Evolutionary conservation across 2,113 vertebrate species (phyloP).

Genomic region (Atherinomorus stipes): DNA sequence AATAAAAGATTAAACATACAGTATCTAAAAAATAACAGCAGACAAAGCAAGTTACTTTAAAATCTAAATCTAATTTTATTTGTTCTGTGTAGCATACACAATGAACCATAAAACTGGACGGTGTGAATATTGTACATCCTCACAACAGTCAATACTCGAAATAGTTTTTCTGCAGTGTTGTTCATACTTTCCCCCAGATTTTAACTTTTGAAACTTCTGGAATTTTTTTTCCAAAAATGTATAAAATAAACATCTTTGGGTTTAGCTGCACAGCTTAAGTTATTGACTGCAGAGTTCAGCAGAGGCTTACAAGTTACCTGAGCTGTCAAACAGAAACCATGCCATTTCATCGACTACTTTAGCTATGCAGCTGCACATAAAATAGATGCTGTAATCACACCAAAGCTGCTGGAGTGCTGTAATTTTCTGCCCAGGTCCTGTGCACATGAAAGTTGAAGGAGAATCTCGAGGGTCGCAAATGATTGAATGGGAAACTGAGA

Average conservation of each 20-base stretch:
- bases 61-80: no score
- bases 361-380: conserved; percentile 12
- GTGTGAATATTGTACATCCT: neutral
- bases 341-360: neutral
- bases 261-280: conserved; percentile 4
- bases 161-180: no score
- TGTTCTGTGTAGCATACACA: no score
- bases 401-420: neutral
- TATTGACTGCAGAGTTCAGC: neutral
- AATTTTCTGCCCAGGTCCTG: neutral
- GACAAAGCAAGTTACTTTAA: no score
- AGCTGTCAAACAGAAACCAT: conserved; percentile 16
- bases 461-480: neutral
- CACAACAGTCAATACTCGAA: neutral
- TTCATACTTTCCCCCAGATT: neutral
- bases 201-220: neutral
- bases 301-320: conserved; percentile 13
- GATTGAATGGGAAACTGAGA: neutral
- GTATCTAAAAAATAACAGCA: no score
- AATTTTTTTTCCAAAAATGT: neutral
- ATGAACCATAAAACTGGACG: neutral
- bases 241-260: neutral
- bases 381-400: neutral
- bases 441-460: neutral
- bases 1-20: no score